Evolutionary conservation across 1,140 invertebrate species (phyloP), one percentile per base, ranked within the genome.

Genomic region (Cydia amplana): DNA sequence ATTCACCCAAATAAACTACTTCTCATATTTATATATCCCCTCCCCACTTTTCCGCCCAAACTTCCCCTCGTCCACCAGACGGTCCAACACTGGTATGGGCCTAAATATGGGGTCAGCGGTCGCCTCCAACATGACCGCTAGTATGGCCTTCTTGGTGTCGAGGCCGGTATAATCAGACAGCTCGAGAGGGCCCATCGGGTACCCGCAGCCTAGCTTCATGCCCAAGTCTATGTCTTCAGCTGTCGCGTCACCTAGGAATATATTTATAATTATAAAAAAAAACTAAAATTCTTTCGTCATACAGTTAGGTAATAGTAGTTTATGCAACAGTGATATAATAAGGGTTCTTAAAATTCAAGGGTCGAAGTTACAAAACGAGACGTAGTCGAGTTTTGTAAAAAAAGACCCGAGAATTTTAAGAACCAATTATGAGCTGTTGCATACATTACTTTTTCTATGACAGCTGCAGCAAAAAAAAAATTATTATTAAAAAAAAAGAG

Each of bases 121-220:
- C 75, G 95, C 95, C 78, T 95, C 91, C 74, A 95, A 90, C 97
- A 97, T 97, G 67, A 95, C 94, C 10, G 93, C 93, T 6, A 96
- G 77, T 76, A 96, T 94, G 73, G 88, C 93, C 74, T 94, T 90
- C 23, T 94, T 94, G 6, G 94, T 95, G 82, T 97, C 97, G 28
- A 96, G 93, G 14, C 97, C 96, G 73, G 97, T 95, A 92, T 96
- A 97, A 91, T 97, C 96, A 16, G 94, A 86, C 32, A 97, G 87
- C 93, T 97, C 96, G 84, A 97, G 94, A 2, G 97, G 97, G 20
- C 97, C 97, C 96, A 97, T 97, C 7, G 96, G 97, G 89, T 96
- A 95, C 0, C 96, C 96, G 74, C 96, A 96, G 14, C 97, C 97
- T 49, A 97, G 90, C 90, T 97, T 97, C 96, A 98, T 97, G 1